These are phyloP conservation scores for Cheiracanthium punctorium DNA, from an alignment of 2,888 invertebrate genomes.

Conservation along the genomic window DNA sequence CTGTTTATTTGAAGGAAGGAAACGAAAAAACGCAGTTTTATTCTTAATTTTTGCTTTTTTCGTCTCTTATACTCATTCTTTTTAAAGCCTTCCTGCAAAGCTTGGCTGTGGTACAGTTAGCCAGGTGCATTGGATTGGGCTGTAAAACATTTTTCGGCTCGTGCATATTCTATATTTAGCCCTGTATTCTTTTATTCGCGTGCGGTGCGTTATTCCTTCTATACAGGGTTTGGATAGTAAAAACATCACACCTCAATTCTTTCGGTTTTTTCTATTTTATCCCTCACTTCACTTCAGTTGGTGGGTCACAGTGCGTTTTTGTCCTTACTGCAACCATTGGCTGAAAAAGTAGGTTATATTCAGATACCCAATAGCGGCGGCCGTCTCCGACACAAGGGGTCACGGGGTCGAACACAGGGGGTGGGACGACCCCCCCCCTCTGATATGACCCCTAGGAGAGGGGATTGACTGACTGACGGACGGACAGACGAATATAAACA, in stretches of 20 bases:
- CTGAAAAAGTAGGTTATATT: slow-evolving; percentile 58
- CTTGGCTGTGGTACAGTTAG: too few relatives aligned
- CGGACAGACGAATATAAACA: too few relatives aligned
- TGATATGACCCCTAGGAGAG: neutral
- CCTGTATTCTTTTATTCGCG: too few relatives aligned
- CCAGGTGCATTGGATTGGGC: too few relatives aligned
- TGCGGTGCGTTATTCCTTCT: neutral
- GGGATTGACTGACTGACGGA: slow-evolving; percentile 47
- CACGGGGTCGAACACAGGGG: slow-evolving; percentile 54
- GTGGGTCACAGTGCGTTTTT: slow-evolving; percentile 31
- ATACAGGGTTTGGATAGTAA: neutral
- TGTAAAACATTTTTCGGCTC: too few relatives aligned
- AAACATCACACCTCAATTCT: slow-evolving; percentile 12
- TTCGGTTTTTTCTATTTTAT: neutral
- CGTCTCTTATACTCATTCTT: too few relatives aligned
- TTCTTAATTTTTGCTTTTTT: too few relatives aligned
- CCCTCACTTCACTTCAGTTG: slow-evolving; percentile 1
- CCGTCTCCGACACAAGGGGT: slow-evolving; percentile 39
- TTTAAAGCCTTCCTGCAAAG: too few relatives aligned
- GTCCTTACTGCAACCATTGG: slow-evolving; percentile 42
- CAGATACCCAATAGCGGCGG: slow-evolving; percentile 51
- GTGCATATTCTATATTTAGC: too few relatives aligned
- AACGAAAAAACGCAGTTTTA: too few relatives aligned
- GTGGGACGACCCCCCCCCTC: slow-evolving; percentile 11
- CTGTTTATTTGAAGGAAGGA: too few relatives aligned